Evolutionary conservation across 2,113 vertebrate genomes (phyloP).

Genomic region (Anseranas semipalmata): DNA sequence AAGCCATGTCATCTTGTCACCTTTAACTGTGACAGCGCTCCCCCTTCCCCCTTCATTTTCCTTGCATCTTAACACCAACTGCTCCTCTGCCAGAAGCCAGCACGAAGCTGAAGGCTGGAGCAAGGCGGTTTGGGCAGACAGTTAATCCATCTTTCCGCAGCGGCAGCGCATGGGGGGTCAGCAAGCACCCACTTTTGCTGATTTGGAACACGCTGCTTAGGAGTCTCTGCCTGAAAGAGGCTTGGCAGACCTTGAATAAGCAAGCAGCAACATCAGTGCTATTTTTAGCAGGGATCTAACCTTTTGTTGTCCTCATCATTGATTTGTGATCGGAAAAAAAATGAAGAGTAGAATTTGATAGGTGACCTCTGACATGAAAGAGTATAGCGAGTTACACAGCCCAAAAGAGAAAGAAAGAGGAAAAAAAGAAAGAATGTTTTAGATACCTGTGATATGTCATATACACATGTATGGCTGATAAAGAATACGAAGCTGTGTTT

Average conservation of each 20-base stretch:
- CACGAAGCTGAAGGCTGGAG: not conserved
- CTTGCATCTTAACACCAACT: not conserved
- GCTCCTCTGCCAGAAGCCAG: slow-evolving; percentile 7
- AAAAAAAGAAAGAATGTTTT: not conserved
- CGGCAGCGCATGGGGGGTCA: not conserved
- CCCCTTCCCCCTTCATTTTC: not conserved
- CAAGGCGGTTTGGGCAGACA: not conserved
- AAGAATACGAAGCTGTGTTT: slow-evolving; percentile 29
- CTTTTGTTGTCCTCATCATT: slow-evolving; percentile 52
- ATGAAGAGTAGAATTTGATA: not conserved
- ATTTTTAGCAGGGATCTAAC: slow-evolving; percentile 51
- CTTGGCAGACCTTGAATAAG: slow-evolving; percentile 1
- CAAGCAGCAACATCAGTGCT: slow-evolving; percentile 14
- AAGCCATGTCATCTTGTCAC: not conserved
- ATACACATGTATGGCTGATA: not conserved
- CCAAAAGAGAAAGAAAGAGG: not conserved
- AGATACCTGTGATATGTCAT: not conserved
- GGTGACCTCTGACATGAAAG: not conserved
- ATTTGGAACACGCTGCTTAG: not conserved
- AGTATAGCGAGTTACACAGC: not conserved
- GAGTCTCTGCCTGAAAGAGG: not conserved
- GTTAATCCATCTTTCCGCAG: not conserved
- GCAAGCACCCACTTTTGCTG: not conserved
- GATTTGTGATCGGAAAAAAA: slow-evolving; percentile 45
- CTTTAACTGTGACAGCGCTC: not conserved